Base-by-base conservation (phyloP, 2,888 invertebrate genomes). In the Cantharis rustica region DNA sequence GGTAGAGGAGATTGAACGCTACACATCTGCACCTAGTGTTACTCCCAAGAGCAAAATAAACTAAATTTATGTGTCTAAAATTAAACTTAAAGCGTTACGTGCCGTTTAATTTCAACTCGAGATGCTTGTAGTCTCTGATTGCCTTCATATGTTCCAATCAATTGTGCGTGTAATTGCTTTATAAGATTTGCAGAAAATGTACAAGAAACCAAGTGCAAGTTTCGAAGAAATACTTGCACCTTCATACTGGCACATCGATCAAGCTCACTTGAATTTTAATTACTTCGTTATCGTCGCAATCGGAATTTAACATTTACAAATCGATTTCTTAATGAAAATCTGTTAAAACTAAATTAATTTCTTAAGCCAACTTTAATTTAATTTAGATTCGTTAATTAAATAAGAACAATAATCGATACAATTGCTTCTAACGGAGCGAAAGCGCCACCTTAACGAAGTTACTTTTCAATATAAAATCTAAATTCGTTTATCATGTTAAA, bases 1-100 rank as follows among this genome's bases (percentile, higher is more conserved):
- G 17, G 16, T 23, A 20, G 13, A 20, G 17, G 23, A 66, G 75
- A 72, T 69, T 76, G 66, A 47, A 69, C 61, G 72, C 72, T 71
- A 71, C 74, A 72, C 74, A 73, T 74, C 78, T 80, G 77, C 78
- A 78, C 78, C 75, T 72, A 76, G 80, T 77, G 74, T 80, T 80
- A 79, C 72, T 79, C 82, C 81, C 82, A 81, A 80, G 81, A 79
- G 82, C 73, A 79, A 79, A 79, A 77, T 82, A 82, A 82, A 82
- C 78, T 81, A 82, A 81, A 82, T 82, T 81, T 82, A 82, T 82
- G 72, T 78, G 79, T 74, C 79, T 79, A 78, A 82, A 82, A 82
- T 82, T 82, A 82, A 82, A 82, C 77, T 68, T 72, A 71, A 77
- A 71, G 68, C 81, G 82, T 79, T 80, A 80, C 79, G 80, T 78